Conservation (phyloP, 1,140 invertebrate genomes). For the Cyrtorhinus lividipennis region DNA sequence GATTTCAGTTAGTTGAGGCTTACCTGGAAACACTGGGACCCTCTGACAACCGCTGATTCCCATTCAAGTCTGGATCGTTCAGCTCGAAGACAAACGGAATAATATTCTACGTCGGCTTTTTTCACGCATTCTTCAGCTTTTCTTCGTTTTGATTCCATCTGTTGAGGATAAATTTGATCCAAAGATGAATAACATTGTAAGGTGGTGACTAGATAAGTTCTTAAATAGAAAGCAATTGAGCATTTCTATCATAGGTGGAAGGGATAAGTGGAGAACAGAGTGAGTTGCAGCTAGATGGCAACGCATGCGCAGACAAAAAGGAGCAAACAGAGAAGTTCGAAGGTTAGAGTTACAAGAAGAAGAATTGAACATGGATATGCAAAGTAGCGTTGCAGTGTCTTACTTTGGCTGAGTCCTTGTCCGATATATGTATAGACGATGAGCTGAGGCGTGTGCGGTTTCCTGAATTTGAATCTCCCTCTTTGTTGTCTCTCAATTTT, state of each 20-base stretch:
- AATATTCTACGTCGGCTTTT: conserved; percentile 86
- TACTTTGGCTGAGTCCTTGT: conserved; percentile 51
- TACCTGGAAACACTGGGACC: conserved; percentile 37
- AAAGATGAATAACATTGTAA: conserved; percentile 2
- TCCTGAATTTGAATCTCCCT: conserved; percentile 17
- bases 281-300: too few species aligned
- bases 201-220: background rate
- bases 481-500: conserved; percentile 58
- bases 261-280: too few species aligned
- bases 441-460: conserved; percentile 14
- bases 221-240: too few species aligned
- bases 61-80: conserved; percentile 81
- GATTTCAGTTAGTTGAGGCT: background rate
- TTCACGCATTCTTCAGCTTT: conserved; percentile 82
- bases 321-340: too few species aligned
- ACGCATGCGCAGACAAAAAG: too few species aligned
- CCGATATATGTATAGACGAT: conserved; percentile 32
- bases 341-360: too few species aligned
- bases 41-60: conserved; percentile 74
- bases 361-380: too few species aligned
- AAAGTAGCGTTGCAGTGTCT: too few species aligned
- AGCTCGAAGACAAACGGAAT: conserved; percentile 73
- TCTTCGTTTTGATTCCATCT: conserved; percentile 73
- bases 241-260: too few species aligned
- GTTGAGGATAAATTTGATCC: conserved; percentile 19